These are phyloP conservation scores for Brachymystax lenok DNA, from an alignment of 2,797 vertebrate species.

Conservation along the genomic window DNA sequence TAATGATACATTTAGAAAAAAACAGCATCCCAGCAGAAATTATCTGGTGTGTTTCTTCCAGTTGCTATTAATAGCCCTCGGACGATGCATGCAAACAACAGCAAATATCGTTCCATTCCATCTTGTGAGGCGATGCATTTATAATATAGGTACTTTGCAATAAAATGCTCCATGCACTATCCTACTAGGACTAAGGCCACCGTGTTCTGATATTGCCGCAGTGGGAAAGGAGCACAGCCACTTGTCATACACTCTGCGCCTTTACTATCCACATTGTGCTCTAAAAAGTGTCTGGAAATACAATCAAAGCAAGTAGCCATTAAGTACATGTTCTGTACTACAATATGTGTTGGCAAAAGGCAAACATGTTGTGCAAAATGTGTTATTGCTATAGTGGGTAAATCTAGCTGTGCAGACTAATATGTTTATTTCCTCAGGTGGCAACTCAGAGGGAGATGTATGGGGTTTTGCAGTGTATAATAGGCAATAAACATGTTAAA, in stretches of 20 bases:
- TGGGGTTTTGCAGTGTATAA: slow-evolving; percentile 49
- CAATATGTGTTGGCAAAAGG: background rate
- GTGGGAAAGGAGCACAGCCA: background rate
- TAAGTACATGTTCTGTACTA: background rate
- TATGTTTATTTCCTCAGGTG: slow-evolving; percentile 7
- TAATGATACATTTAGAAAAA: background rate
- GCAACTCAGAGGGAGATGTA: slow-evolving; percentile 37
- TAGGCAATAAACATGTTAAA: slow-evolving; percentile 55
- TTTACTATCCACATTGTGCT: slow-evolving; percentile 29
- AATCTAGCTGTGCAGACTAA: slow-evolving; percentile 2
- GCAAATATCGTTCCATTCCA: background rate
- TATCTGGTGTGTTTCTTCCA: background rate
- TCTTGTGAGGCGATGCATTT: background rate
- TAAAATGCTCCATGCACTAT: background rate
- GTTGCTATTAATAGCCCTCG: too few species aligned
- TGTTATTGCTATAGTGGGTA: background rate
- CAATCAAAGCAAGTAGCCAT: background rate
- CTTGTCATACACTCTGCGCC: background rate
- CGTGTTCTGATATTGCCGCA: background rate
- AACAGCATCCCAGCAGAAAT: background rate
- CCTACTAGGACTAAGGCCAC: slow-evolving; percentile 31
- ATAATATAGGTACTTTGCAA: background rate
- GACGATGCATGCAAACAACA: background rate
- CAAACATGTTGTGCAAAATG: background rate
- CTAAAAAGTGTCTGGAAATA: slow-evolving; percentile 5